phyloP scores from a whole-genome alignment of 2,888 invertebrate species.

The Napeogenes inachia region DNA sequence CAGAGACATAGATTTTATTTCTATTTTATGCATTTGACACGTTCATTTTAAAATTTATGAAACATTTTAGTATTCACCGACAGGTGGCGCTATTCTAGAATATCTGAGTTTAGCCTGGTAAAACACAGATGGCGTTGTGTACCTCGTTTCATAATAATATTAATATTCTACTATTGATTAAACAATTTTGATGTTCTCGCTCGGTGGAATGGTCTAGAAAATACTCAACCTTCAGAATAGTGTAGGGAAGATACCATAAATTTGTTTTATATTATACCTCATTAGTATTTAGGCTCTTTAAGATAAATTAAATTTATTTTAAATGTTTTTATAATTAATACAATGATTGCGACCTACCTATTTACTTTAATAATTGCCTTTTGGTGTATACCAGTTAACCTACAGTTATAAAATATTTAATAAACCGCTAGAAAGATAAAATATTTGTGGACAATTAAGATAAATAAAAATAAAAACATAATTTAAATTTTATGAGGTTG shows the following conservation, averaged over 20 bases:
- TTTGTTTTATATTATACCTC: neutral
- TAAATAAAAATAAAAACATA: too few species aligned
- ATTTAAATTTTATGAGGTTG: too few species aligned
- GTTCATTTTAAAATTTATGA: neutral
- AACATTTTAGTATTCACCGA: neutral
- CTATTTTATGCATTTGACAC: too few species aligned
- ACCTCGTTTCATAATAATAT: neutral
- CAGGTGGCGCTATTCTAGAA: conserved; percentile 19
- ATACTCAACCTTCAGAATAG: neutral
- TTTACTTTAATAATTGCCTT: neutral
- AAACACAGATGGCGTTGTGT: conserved; percentile 12
- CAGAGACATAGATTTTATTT: too few species aligned
- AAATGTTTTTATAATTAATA: conserved; percentile 2
- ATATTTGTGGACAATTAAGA: too few species aligned
- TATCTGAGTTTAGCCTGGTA: neutral
- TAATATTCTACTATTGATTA: neutral
- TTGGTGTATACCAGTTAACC: too few species aligned
- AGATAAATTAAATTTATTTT: neutral
- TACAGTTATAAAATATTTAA: too few species aligned
- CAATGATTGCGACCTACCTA: neutral
- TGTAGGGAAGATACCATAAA: neutral
- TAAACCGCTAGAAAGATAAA: too few species aligned
- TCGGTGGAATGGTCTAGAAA: neutral
- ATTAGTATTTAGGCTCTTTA: neutral
- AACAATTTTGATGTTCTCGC: neutral